Evolutionary conservation across 2,113 vertebrate species (phyloP), one percentile per base, ranked within the genome.

Genomic region (Hiodon alosoides): DNA sequence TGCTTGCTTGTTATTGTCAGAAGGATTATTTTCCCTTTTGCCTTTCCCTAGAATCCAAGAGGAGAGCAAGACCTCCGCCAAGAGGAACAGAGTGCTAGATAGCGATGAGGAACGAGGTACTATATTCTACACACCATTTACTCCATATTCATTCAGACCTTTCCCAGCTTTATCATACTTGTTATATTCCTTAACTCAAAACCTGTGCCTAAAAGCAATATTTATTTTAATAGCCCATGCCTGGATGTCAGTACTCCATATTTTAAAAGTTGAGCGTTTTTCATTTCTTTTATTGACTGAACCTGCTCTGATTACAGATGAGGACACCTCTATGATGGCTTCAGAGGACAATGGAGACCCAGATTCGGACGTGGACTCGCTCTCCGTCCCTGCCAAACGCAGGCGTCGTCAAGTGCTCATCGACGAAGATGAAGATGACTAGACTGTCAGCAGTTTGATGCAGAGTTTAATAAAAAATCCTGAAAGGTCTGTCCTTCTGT

Each of bases 371-470:
- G 16, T 66, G 5, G 88, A 89, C 68, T 81, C 81, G 10, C 58
- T 80, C 14, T 79, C 86, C 52, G 86, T 80, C 64, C 86, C 86
- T 7, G 82, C 83, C 57, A 95, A 93, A 81, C 93, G 92, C 72
- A 88, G 88, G 67, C 85, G 93, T 48, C 89, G 89, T 72, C 83
- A 87, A 71, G 90, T 92, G 72, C 86, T 94, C 70, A 93, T 93
- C 68, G 93, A 94, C 7, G 93, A 94, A 3, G 90, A 91, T 0
- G 85, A 87, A 5, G 86, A 86, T 0, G 76, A 80, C 9, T 74
- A 79, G 50, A 6, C n/a, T 47, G 60, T 11, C n/a, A 5, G 16
- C n/a, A 31, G 31, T 31, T 31, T 31, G 31, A 31, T 31, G 31
- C 31, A 31, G 31, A 31, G 31, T 31, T 31, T 31, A 31, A 31